phyloP scores from a whole-genome alignment of 1,140 invertebrate species.

The Bombus waltoni region DNA sequence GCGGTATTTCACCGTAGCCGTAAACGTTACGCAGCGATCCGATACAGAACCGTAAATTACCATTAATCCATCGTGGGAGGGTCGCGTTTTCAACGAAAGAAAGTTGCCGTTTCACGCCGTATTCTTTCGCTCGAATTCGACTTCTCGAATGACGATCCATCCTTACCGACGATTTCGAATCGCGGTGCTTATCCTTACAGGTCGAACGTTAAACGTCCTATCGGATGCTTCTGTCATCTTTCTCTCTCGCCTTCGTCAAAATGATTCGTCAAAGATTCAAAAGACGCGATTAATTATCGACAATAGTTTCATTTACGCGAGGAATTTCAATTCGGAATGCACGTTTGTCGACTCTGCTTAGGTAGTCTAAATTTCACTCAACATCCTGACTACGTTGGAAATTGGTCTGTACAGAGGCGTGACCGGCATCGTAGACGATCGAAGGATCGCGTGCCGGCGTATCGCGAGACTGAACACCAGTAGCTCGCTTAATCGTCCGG shows the following conservation, averaged over 20 bases:
- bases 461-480: constrained; percentile 26
- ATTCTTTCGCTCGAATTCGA: neutral
- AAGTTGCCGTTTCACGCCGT: constrained; percentile 32
- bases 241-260: neutral
- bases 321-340: neutral
- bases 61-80: constrained; percentile 47
- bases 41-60: constrained; percentile 57
- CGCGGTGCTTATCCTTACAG: neutral
- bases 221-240: too few species aligned
- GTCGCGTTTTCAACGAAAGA: constrained; percentile 17
- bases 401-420: constrained; percentile 21
- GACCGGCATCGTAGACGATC: constrained; percentile 10
- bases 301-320: neutral
- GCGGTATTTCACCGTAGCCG: constrained; percentile 52
- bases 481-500: constrained; percentile 47
- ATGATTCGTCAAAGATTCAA: too few species aligned
- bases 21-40: constrained; percentile 62
- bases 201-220: too few species aligned
- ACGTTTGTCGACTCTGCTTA: neutral
- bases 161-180: neutral
- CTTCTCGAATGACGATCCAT: neutral
- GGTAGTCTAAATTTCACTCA: neutral
- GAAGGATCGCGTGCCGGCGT: constrained; percentile 31
- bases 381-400: neutral
- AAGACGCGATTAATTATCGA: neutral